Evolutionary conservation across 2,113 vertebrate genomes (phyloP), one percentile per base, ranked within the genome.

Genomic region (Colistium nudipinnis): DNA sequence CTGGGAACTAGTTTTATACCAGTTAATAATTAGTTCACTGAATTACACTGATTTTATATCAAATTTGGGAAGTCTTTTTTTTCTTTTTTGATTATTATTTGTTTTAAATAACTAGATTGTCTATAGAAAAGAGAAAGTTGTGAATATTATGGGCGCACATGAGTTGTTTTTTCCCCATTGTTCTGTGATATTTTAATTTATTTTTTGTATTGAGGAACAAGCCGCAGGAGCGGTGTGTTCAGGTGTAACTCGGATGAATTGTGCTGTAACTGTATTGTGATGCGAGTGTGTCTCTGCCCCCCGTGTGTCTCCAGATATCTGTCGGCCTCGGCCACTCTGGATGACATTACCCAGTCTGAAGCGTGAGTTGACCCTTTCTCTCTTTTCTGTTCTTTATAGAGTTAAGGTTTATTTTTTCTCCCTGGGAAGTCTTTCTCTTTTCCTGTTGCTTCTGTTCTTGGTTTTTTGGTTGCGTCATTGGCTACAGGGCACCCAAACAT

Each of bases 311-410:
- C 70, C 94, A 95, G 94, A 93, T 95, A 95, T 92, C 90, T 94
- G 92, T 93, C 93, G 90, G 94, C 95, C 87, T 94, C 94, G 78
- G 93, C 92, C 89, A 94, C 95, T 89, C 85, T 95, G 93, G 95
- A 96, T 87, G 94, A 95, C 93, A 90, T 94, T 93, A 74, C 93
- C 92, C 92, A 84, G 63, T 94, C 94, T 82, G 94, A 95, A 90
- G 94, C 91, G 93, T 96, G 94, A 96, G 94, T 95, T 91, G 76
- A 80, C 77, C 60, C 53, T 62, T 80, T 88, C n/a, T 77, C 62
- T 84, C 55, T 65, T 70, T 63, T 86, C 30, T 72, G 47, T 61
- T 81, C 14, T 59, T 54, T 31, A 70, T 76, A 57, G 14, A 54
- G 24, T 0, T 74, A 64, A 65, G 69, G 62, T 82, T 69, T 75